Percentiles rank a stretch among this genome's conserved stretches.
These are phyloP conservation scores for Pelodiscus sinensis DNA, from an alignment of 2,113 vertebrate genomes.

Conservation along the genomic window DNA sequence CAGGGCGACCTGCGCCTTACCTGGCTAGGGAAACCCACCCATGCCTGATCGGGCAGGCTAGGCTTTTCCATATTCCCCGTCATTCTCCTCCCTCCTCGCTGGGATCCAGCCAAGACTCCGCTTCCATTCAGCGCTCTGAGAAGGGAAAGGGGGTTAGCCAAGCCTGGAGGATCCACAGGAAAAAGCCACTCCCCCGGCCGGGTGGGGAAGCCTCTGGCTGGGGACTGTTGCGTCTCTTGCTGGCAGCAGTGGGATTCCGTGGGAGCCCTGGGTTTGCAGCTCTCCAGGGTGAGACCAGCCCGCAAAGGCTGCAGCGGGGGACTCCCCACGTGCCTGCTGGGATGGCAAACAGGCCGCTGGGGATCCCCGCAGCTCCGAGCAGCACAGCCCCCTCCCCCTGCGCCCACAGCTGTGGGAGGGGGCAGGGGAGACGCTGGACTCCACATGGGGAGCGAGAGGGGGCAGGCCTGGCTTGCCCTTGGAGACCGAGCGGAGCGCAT, in stretches of 20 bases:
- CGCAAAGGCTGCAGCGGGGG: neutral
- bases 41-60: too few relatives aligned
- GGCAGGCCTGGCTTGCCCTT: neutral
- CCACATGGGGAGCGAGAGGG: neutral
- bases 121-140: neutral
- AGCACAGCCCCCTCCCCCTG: neutral
- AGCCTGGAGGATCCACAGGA: neutral
- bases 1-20: neutral
- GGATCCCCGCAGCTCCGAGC: neutral
- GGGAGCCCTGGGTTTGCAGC: neutral
- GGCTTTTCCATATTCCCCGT: neutral
- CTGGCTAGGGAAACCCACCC: neutral
- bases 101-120: neutral
- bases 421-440: neutral
- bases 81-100: neutral
- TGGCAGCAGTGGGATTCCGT: neutral
- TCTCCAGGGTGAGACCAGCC: neutral
- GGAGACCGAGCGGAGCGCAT: neutral
- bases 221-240: too few relatives aligned
- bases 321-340: neutral
- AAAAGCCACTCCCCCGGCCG: neutral
- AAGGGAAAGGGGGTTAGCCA: neutral
- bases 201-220: neutral
- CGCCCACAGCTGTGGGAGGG: too few relatives aligned
- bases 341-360: neutral